Base-by-base conservation (phyloP, 2,888 invertebrate genomes). In the Rhorus exstirpatorius region DNA sequence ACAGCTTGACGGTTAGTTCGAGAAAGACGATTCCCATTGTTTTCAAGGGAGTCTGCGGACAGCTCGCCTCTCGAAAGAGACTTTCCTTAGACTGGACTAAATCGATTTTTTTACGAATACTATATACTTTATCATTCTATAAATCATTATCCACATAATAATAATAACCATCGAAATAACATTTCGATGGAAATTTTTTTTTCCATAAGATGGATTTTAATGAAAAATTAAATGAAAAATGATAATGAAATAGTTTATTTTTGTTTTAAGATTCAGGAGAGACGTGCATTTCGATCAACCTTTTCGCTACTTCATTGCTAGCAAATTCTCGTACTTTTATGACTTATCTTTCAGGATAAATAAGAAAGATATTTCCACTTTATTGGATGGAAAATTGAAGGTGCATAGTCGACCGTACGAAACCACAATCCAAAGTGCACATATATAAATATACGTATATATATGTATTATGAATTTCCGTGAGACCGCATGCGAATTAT, bases 341-440 rank as follows among this genome's bases (percentile, higher is more conserved):
- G n/a, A n/a, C n/a, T n/a, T n/a, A n/a, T n/a, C n/a, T n/a, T n/a
- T n/a, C n/a, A 12, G 12, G 19, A 44, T 21, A 26, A 7, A 8
- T 10, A 7, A 49, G 3, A 12, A 17, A 49, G 41, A 31, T 46
- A 65, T 63, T 0, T 12, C 12, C 10, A 46, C 49, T 17, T 41
- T 26, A 17, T 41, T 24, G 17, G 14, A 3, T n/a, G n/a, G n/a
- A 68, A 68, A 8, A 68, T 68, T 53, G 51, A n/a, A 51, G 38
- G 8, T 24, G 38, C 38, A 35, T 0, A 35, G 12, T 21, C n/a
- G 21, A 53, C 24, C 35, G 38, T 53, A 49, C 7, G 7, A 53
- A 68, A 68, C 68, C 68, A 4, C 68, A 53, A 68, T 68, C 17
- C 53, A 53, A 51, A 38, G n/a, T 35, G 38, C 35, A 10, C 53